These are phyloP conservation scores for Anaspis maculata DNA, from an alignment of 2,888 invertebrate species.

Conservation along the genomic window DNA sequence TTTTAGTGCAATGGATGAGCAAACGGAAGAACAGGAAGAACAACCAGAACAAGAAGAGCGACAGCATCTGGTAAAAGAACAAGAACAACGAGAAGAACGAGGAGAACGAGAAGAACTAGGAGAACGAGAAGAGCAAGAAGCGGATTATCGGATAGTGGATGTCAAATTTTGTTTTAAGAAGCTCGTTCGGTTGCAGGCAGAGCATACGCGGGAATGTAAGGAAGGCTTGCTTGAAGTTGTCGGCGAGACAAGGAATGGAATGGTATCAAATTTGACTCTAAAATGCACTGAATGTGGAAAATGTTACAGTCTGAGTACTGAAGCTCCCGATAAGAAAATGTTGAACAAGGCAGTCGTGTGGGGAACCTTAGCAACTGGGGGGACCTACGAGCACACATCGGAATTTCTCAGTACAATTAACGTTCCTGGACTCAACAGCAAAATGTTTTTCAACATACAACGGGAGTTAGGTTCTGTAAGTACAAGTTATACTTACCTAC, in stretches of 20 bases:
- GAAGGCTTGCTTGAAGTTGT: background rate
- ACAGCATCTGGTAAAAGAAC: too few relatives aligned
- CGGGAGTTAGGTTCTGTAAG: background rate
- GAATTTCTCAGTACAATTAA: background rate
- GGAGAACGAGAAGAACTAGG: too few relatives aligned
- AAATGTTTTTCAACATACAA: slow-evolving; percentile 1
- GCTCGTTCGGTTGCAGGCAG: background rate
- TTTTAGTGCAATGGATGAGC: too few relatives aligned
- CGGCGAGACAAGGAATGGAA: background rate
- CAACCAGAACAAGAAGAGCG: too few relatives aligned
- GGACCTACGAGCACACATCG: background rate
- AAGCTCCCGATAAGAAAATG: background rate
- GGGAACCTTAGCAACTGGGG: slow-evolving; percentile 2
- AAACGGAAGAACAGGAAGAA: too few relatives aligned
- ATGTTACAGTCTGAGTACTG: background rate
- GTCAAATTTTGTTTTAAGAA: background rate
- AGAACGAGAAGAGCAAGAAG: background rate
- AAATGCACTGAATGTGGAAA: background rate
- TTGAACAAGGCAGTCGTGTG: background rate
- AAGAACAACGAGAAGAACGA: too few relatives aligned
- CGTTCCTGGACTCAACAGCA: background rate
- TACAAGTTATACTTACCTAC: slow-evolving; percentile 1
- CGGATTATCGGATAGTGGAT: background rate
- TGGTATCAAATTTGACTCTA: background rate
- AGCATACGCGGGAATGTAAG: background rate